phyloP scores from a whole-genome alignment of 1,140 invertebrate genomes.

The Aphidius gifuensis region DNA sequence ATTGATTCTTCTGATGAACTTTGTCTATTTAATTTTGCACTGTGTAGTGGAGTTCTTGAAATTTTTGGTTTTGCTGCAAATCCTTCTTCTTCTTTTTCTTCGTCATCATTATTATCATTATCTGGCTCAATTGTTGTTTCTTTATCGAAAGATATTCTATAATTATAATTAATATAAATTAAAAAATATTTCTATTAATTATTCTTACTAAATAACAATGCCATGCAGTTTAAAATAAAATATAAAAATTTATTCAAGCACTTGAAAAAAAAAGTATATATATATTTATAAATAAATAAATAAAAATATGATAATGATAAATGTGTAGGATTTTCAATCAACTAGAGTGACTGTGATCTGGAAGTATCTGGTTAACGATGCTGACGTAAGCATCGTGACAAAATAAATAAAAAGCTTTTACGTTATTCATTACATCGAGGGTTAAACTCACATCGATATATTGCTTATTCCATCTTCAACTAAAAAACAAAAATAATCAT shows the following conservation, averaged over 20 bases:
- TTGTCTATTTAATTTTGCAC: conserved; percentile 2
- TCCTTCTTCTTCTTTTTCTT: conserved; percentile 32
- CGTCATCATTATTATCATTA: not conserved
- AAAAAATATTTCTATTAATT: no score
- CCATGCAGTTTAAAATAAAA: not conserved
- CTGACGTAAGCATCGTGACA: no score
- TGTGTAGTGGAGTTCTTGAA: conserved; percentile 36
- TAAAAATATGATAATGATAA: no score
- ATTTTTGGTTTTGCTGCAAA: conserved; percentile 43
- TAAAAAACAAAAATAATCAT: conserved; percentile 13
- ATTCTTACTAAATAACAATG: not conserved
- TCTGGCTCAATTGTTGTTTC: not conserved
- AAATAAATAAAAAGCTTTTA: no score
- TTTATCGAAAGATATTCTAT: not conserved
- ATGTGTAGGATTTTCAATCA: no score
- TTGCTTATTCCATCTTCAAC: conserved; percentile 35
- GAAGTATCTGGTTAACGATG: no score
- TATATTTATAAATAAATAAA: no score
- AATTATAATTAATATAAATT: no score
- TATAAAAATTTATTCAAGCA: not conserved
- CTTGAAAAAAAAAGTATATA: no score
- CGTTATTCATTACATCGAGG: no score
- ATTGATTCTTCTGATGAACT: conserved; percentile 7
- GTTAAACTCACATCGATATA: conserved; percentile 13
- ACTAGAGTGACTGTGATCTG: no score